phyloP scores from a whole-genome alignment of 2,113 vertebrate genomes.

The Dasypus novemcinctus region DNA sequence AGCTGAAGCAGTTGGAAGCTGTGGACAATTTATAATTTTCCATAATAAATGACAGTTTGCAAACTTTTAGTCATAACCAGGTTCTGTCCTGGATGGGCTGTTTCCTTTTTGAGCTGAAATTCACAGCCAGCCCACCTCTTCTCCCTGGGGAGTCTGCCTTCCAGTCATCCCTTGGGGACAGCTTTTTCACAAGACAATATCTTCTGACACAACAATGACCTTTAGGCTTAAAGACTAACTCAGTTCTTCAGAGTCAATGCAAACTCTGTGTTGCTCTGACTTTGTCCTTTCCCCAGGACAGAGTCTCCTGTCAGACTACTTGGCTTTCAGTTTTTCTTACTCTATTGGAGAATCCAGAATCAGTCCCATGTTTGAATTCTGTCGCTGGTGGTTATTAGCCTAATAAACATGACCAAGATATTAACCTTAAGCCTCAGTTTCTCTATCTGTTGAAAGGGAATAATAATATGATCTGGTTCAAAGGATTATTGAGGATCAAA shows the following conservation, averaged over 20 bases:
- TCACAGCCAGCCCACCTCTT: background rate
- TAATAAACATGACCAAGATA: background rate
- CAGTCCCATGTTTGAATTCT: conserved; percentile 6
- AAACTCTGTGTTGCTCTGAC: background rate
- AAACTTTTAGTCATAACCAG: background rate
- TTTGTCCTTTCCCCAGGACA: background rate
- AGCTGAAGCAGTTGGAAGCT: conserved; percentile 7
- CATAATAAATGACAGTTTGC: background rate
- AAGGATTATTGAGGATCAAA: conserved; percentile 10
- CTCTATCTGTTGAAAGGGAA: background rate
- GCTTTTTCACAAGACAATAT: background rate
- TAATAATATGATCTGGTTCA: background rate
- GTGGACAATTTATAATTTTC: conserved; percentile 20
- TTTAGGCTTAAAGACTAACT: background rate
- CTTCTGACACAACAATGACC: background rate
- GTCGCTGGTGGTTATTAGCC: background rate
- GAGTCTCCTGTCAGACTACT: background rate
- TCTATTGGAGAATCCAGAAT: background rate
- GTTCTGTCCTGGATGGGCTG: background rate
- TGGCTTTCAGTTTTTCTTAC: conserved; percentile 1
- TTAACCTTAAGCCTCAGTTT: conserved; percentile 2
- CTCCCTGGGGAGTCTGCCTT: background rate
- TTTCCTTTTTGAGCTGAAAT: background rate
- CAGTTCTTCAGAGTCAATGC: background rate
- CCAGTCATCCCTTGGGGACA: background rate